Base-by-base conservation (phyloP, 1,140 invertebrate species). In the Stenopsyche tienmushanensis region DNA sequence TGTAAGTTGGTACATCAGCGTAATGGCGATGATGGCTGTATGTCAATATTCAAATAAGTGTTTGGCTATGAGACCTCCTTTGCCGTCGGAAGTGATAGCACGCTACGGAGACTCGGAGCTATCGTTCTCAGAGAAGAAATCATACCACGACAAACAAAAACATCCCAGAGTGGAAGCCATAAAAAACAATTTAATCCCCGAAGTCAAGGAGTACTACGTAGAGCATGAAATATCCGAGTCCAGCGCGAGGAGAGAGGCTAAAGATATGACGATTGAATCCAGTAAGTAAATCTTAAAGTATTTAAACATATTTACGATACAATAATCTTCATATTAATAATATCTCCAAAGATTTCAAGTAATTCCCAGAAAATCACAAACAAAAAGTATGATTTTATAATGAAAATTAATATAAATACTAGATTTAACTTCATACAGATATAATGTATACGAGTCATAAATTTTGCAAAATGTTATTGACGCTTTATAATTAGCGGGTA, bases 151-250 rank as follows among this genome's bases (percentile, higher is more conserved):
- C 18, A 20, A 15, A 17, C 45, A 49, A 2, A 49, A 49, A 18
- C 2, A 49, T 49, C 52, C 52, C 17, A 54, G 39, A 34, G 52
- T 54, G 1, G 52, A 54, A 25, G 52, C 54, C 3, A 26, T 57
- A 1, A 44, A 44, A 15, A 57, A 57, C 20, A 2, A 3, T 44
- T 23, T 17, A 20, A n/a, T 1, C 25, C 20, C 15, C 7, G 21
- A 74, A 25, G 82, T 81, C 67, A 82, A 83, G 69, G 80, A 82
- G 72, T 84, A 83, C 72, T 77, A 79, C 64, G 79, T 84, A 59
- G 83, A 84, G 65, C 83, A 84, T 66, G 82, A 82, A 65, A 78
- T 84, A 20, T 83, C 83, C 8, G 76, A 78, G 1, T 69, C 72
- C 0, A 76, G 78, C 39, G 83, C 83, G 1, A 75, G 76, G 64